Evolutionary conservation across 2,113 vertebrate species (phyloP).

Genomic region (Cettia cetti): DNA sequence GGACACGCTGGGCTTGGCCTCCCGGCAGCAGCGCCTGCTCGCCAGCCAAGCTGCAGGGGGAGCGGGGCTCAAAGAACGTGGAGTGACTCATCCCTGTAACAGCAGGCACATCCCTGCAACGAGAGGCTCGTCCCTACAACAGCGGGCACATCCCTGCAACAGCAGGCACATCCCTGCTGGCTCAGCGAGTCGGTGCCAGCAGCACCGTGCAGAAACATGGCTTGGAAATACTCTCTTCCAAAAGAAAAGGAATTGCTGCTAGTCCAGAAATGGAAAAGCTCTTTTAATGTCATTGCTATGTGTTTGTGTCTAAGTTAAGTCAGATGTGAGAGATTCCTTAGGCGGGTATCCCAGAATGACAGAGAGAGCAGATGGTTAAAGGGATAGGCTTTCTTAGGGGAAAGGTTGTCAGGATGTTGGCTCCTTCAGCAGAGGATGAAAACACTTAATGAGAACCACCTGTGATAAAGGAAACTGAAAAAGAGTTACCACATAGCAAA

Average conservation of each 20-base stretch:
- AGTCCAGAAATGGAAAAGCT: neutral
- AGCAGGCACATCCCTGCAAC: too few species aligned
- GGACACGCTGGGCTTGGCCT: neutral
- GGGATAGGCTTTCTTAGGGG: neutral
- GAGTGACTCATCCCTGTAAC: neutral
- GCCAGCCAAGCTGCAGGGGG: rapidly evolving
- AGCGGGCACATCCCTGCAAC: too few species aligned
- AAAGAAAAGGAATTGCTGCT: neutral
- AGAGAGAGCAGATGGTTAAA: neutral
- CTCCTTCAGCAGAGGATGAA: neutral
- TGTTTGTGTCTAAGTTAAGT: neutral
- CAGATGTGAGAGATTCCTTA: neutral
- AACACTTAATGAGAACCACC: neutral
- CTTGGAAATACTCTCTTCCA: neutral
- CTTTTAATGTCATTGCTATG: neutral
- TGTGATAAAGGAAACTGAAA: neutral
- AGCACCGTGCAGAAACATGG: neutral
- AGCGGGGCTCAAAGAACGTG: rapidly evolving
- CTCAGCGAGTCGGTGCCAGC: neutral
- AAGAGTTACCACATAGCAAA: neutral
- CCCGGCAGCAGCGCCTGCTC: neutral
- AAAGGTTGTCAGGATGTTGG: neutral
- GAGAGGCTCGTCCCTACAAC: too few species aligned
- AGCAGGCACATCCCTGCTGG: neutral
- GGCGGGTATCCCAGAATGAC: neutral